Conservation (phyloP, 1,140 invertebrate genomes). For the Ylistrum balloti region DNA sequence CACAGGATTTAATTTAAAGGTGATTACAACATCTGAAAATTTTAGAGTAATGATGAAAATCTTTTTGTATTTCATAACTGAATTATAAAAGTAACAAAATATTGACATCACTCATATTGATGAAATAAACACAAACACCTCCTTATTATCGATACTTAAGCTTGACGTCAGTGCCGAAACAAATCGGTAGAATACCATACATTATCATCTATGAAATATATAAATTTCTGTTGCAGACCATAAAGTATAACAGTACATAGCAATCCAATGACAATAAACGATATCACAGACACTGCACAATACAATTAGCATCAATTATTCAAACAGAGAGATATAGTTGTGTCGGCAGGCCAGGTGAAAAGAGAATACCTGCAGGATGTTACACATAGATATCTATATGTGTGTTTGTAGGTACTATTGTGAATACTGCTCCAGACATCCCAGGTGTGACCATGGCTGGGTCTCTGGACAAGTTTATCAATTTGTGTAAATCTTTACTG, state of each 20-base stretch:
- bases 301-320: conserved; percentile 2
- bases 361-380: neutral
- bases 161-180: neutral
- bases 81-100: too few species aligned
- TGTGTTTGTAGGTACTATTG: neutral
- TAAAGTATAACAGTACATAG: neutral
- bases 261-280: conserved; percentile 1
- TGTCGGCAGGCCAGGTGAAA: neutral
- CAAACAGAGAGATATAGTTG: neutral
- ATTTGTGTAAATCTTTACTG: too few species aligned
- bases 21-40: too few species aligned
- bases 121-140: too few species aligned
- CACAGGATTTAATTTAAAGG: too few species aligned
- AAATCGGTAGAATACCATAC: neutral
- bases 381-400: neutral
- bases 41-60: too few species aligned
- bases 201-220: conserved; percentile 23
- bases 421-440: neutral
- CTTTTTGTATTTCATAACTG: too few species aligned
- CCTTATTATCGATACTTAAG: neutral
- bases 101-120: too few species aligned
- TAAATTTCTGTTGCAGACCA: neutral
- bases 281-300: conserved; percentile 30
- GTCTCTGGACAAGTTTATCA: too few species aligned
- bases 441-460: neutral